Percentiles rank a stretch among this genome's conserved stretches.
phyloP scores from a whole-genome alignment of 1,140 invertebrate species.

The Neodiprion lecontei region DNA sequence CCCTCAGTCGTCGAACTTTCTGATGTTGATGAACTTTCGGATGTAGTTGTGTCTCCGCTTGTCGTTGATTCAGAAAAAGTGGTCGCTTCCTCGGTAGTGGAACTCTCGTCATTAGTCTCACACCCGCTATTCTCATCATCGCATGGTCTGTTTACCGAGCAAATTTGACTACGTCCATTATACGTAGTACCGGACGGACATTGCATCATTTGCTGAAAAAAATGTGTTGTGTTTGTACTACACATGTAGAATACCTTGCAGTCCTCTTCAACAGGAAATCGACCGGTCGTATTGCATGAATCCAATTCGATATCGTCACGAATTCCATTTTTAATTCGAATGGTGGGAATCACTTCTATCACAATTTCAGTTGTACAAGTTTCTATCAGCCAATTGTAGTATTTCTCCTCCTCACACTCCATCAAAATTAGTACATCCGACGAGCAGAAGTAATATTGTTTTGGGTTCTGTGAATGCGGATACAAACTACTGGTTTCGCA shows the following conservation, averaged over 20 bases:
- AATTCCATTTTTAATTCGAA: constrained; percentile 25
- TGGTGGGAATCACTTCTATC: constrained; percentile 43
- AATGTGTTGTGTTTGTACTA: constrained; percentile 34
- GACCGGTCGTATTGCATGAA: constrained; percentile 36
- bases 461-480: too few relatives aligned
- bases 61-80: too few relatives aligned
- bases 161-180: constrained; percentile 40
- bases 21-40: too few relatives aligned
- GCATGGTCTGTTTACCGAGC: constrained; percentile 16
- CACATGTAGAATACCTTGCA: constrained; percentile 51
- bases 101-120: not conserved
- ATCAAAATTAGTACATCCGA: too few relatives aligned
- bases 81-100: too few relatives aligned
- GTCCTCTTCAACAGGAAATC: constrained; percentile 43
- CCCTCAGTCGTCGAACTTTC: too few relatives aligned
- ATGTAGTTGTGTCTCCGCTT: too few relatives aligned
- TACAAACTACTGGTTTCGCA: too few relatives aligned
- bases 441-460: too few relatives aligned
- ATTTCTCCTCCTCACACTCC: too few relatives aligned
- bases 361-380: constrained; percentile 33
- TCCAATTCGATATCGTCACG: constrained; percentile 25
- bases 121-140: not conserved
- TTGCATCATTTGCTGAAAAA: constrained; percentile 36
- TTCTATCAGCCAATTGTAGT: too few relatives aligned
- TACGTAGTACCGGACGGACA: constrained; percentile 47